These are phyloP conservation scores for Atopsyche davidsoni DNA, from an alignment of 1,140 invertebrate species.

Conservation along the genomic window DNA sequence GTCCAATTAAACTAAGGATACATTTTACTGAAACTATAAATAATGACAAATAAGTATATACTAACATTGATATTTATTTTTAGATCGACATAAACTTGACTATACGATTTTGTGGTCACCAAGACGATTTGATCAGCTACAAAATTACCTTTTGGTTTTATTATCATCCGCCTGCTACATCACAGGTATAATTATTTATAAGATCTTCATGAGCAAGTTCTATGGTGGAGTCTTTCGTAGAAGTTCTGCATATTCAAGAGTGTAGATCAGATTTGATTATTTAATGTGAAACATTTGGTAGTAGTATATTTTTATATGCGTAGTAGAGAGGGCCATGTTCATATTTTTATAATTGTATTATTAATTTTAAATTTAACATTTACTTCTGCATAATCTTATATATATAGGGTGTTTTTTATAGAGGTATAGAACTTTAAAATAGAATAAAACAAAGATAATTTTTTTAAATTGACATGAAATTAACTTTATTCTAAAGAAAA, in stretches of 20 bases:
- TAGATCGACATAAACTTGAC: slow-evolving; percentile 39
- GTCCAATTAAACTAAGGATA: background rate
- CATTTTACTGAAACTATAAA: background rate
- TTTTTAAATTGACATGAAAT: too few relatives aligned
- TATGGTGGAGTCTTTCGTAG: slow-evolving; percentile 1
- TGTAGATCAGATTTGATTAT: slow-evolving; percentile 4
- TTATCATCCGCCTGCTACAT: slow-evolving; percentile 23
- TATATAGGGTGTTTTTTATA: too few relatives aligned
- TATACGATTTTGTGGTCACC: slow-evolving; percentile 46
- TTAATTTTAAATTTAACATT: too few relatives aligned
- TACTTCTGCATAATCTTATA: too few relatives aligned
- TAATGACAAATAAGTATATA: slow-evolving; percentile 11
- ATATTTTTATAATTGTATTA: too few relatives aligned
- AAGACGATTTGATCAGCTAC: slow-evolving; percentile 38
- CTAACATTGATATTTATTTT: slow-evolving; percentile 30
- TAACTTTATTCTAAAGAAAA: too few relatives aligned
- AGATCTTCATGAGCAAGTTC: slow-evolving; percentile 8
- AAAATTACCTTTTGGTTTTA: slow-evolving; percentile 35
- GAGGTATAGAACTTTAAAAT: too few relatives aligned
- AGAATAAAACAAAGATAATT: too few relatives aligned
- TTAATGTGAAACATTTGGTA: slow-evolving; percentile 1
- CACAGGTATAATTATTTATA: slow-evolving; percentile 12
- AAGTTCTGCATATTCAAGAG: slow-evolving; percentile 11
- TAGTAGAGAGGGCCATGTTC: too few relatives aligned
- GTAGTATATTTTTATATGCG: too few relatives aligned